Base-by-base conservation (phyloP, 2,113 vertebrate species). In the Microtus montanus region DNA sequence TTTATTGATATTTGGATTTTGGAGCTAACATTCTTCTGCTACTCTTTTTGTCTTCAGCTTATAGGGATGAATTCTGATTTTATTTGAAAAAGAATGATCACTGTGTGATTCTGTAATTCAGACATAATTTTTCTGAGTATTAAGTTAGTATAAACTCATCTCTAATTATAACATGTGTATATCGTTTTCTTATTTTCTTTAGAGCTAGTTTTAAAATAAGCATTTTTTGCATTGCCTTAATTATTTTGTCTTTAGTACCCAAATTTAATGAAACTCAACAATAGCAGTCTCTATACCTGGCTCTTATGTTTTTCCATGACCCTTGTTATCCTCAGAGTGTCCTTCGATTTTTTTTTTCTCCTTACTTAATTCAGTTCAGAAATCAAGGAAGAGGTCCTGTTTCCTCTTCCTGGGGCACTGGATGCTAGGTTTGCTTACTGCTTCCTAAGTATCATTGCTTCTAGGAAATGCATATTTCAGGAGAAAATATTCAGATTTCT, bases 101-200 rank as follows among this genome's bases (percentile, higher is more conserved):
- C 19, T 44, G 8, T 13, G 78, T 80, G 38, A 79, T 44, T 44
- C 9, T 61, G 66, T 77, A 7, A 66, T 68, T 68, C 10, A 86
- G 52, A 54, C 79, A 70, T 79, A 24, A 41, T 90, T 89, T 89
- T 96, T 92, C 22, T 52, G 28, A 89, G 14, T 47, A 86, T 33
- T 19, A 85, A 91, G n/a, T 91, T 80, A 13, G 10, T 30, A 11
- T 89, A 73, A 88, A 70, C 14, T 92, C 85, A 87, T 77, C 13
- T 92, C 11, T 82, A 92, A 77, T 82, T 90, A 87, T 2, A 87
- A 3, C 0, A 33, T 58, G 13, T 91, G 1, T 13, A 61, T 77
- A 3, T 44, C 52, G 66, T 75, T 94, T 92, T 24, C 71, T 84
- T 84, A 10, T 68, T 52, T 8, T 68, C 9, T 84, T 17, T 58